These are phyloP conservation scores for Leptura quadrifasciata DNA, from an alignment of 2,888 invertebrate species.

Conservation along the genomic window DNA sequence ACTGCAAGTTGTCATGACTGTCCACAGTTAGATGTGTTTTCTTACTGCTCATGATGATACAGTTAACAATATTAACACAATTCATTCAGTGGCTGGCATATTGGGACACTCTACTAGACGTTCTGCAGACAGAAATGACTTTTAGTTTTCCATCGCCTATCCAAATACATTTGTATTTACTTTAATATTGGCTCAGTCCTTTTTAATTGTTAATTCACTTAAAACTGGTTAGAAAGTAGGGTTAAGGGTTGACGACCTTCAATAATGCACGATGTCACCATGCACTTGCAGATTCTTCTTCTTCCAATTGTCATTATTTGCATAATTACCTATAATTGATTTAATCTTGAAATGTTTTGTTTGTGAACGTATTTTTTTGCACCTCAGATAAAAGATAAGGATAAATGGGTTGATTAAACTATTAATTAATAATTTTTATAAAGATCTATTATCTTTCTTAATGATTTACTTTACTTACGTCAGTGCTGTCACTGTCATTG, in stretches of 20 bases:
- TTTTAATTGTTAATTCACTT: neutral
- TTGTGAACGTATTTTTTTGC: too few relatives aligned
- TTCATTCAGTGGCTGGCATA: slow-evolving; percentile 69
- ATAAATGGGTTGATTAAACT: too few relatives aligned
- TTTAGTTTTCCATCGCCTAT: slow-evolving; percentile 43
- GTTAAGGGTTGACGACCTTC: slow-evolving; percentile 2
- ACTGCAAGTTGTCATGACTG: slow-evolving; percentile 74
- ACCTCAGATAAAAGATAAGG: too few relatives aligned
- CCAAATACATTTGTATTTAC: slow-evolving; percentile 20
- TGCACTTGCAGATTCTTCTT: neutral
- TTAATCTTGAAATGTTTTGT: too few relatives aligned
- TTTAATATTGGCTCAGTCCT: neutral
- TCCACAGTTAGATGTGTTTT: slow-evolving; percentile 70
- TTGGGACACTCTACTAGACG: slow-evolving; percentile 67
- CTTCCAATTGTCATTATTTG: neutral
- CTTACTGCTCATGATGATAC: slow-evolving; percentile 72
- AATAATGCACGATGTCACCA: neutral
- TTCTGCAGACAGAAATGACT: slow-evolving; percentile 70
- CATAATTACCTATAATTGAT: neutral
- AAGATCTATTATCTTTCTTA: too few relatives aligned
- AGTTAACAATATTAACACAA: slow-evolving; percentile 70
- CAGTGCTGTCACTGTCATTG: neutral
- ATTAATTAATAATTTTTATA: too few relatives aligned
- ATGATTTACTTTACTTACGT: too few relatives aligned
- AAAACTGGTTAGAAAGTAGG: neutral